Base-by-base conservation (phyloP, 2,888 invertebrate species). In the Xylota segnis region DNA sequence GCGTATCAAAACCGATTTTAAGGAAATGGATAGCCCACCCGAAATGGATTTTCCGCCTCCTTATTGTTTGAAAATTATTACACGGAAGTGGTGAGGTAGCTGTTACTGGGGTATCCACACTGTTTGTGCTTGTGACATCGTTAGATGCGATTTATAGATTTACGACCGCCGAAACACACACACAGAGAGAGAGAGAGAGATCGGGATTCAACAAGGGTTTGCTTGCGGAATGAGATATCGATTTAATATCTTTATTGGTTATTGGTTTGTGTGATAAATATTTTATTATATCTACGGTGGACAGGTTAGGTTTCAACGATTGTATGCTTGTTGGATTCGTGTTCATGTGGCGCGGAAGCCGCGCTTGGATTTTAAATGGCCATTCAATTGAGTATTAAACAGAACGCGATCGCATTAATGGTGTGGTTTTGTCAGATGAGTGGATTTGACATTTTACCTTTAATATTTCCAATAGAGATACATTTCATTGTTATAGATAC, bases 1-100 rank as follows among this genome's bases (percentile, higher is more conserved):
- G 63, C 63, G 54, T 77, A 86, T 86, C 76, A 66, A 77, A 86
- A 68, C 61, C 81, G 76, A 86, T 86, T 77, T 86, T 82, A 86
- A 86, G 86, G 82, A 86, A 82, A 82, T 86, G 76, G 71, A 86
- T 86, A 72, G 86, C 56, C 68, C 56, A 12, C 76, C 71, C 56
- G 23, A 81, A 76, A 76, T 86, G 65, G 76, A 81, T 86, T 76
- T 72, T 47, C 71, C 71, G 61, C 81, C 76, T 72, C 82, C 76
- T 86, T 86, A 82, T 86, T 86, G 86, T 82, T 77, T 76, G 76
- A 63, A 68, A 86, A 86, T 86, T 86, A 86, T 86, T 82, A 72
- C 72, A 81, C 76, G 82, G 82, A 77, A 72, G 76, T 72, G 76
- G 82, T 56, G 40, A 43, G 66, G 68, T 82, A 76, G 50, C 47